These are phyloP conservation scores for Mastomys coucha DNA, from an alignment of 2,113 vertebrate species.

Conservation along the genomic window DNA sequence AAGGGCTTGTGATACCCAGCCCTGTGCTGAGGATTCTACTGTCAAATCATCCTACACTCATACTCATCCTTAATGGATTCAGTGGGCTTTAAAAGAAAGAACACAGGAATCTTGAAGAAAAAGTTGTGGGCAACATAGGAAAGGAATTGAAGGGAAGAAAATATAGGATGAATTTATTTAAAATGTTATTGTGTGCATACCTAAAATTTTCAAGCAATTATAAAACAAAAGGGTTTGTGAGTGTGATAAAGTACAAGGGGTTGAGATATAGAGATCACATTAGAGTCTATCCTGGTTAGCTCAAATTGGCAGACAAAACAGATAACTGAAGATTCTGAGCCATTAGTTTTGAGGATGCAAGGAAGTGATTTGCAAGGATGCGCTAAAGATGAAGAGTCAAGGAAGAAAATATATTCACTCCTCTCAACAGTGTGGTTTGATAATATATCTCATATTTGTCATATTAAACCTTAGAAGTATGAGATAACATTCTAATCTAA, in stretches of 20 bases:
- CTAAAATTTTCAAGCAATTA: not conserved
- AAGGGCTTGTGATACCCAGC: not conserved
- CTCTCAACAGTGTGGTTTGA: rapidly evolving
- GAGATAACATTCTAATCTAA: not conserved
- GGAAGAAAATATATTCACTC: not conserved
- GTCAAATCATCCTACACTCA: not conserved
- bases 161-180: not conserved
- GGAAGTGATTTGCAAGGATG: not conserved
- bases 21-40: not conserved
- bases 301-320: not conserved
- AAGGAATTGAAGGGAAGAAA: not conserved
- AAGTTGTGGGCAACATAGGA: not conserved
- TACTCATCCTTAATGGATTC: not conserved
- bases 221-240: not conserved
- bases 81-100: not conserved
- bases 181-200: not conserved
- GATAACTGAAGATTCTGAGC: no score
- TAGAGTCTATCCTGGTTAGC: not conserved
- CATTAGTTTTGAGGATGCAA: no score
- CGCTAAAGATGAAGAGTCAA: not conserved
- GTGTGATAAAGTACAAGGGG: not conserved
- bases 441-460: not conserved
- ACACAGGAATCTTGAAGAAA: not conserved
- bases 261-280: not conserved
- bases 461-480: not conserved